Evolutionary conservation across 2,113 vertebrate species (phyloP).

Genomic region (Trichechus manatus): DNA sequence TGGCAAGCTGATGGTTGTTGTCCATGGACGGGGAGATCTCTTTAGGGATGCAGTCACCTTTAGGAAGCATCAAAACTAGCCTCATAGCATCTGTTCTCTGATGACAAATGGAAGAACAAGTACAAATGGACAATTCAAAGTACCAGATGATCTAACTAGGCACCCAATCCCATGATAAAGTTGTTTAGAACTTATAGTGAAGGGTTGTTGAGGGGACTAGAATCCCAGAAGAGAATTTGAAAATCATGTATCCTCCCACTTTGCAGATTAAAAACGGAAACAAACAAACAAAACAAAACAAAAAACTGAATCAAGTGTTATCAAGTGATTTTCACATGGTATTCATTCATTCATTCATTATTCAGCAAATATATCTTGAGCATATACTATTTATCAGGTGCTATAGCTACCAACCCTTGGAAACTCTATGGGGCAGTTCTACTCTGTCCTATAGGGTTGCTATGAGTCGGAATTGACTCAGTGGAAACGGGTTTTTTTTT

Average conservation of each 20-base stretch:
- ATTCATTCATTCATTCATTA: background rate
- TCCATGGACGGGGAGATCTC: background rate
- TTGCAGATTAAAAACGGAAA: background rate
- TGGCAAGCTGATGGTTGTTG: background rate
- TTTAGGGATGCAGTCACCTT: background rate
- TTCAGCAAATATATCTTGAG: background rate
- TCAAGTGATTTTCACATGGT: background rate
- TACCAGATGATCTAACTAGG: background rate
- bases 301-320: background rate
- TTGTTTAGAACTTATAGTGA: no score
- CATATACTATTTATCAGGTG: background rate
- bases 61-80: background rate
- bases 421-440: no score
- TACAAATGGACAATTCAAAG: background rate
- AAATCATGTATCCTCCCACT: background rate
- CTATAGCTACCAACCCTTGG: background rate
- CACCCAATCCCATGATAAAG: background rate
- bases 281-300: no score
- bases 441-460: no score
- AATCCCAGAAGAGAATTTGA: background rate
- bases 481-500: no score
- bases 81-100: background rate
- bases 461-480: no score
- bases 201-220: no score
- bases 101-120: background rate